These are phyloP conservation scores for Timema cristinae DNA, from an alignment of 2,888 invertebrate species.

Conservation along the genomic window DNA sequence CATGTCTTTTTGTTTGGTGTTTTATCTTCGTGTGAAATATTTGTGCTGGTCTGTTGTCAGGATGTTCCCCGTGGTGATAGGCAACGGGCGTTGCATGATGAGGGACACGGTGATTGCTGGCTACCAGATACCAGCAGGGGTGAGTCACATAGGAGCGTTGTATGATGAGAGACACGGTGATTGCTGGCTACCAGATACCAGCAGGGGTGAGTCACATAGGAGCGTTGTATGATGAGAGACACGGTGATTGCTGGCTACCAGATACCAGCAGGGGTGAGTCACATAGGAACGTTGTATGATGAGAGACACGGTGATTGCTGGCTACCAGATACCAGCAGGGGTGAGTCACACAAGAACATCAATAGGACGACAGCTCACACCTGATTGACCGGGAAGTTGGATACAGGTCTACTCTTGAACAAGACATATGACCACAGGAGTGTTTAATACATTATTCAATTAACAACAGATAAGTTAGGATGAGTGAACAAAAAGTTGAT, in stretches of 20 bases:
- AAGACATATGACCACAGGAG: too few relatives aligned
- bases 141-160: slow-evolving; percentile 59
- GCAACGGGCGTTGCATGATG: slow-evolving; percentile 67
- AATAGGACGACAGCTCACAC: too few relatives aligned
- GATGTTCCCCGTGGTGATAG: slow-evolving; percentile 72
- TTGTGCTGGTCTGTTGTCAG: slow-evolving; percentile 46
- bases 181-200: slow-evolving; percentile 70
- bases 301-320: slow-evolving; percentile 64
- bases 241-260: slow-evolving; percentile 67
- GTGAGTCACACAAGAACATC: slow-evolving; percentile 55
- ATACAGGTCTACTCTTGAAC: too few relatives aligned
- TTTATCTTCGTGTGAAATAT: too few relatives aligned
- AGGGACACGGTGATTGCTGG: slow-evolving; percentile 67
- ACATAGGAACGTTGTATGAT: slow-evolving; percentile 52
- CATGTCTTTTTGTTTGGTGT: too few relatives aligned
- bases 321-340: slow-evolving; percentile 72
- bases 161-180: slow-evolving; percentile 62
- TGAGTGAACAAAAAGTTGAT: too few relatives aligned
- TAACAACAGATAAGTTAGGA: too few relatives aligned
- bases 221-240: slow-evolving; percentile 65
- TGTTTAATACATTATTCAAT: too few relatives aligned
- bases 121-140: slow-evolving; percentile 72
- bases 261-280: slow-evolving; percentile 71
- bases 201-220: slow-evolving; percentile 73
- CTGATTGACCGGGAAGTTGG: too few relatives aligned